These are phyloP conservation scores for Zenarchopterus dispar DNA, from an alignment of 2,797 vertebrate genomes.

Conservation along the genomic window DNA sequence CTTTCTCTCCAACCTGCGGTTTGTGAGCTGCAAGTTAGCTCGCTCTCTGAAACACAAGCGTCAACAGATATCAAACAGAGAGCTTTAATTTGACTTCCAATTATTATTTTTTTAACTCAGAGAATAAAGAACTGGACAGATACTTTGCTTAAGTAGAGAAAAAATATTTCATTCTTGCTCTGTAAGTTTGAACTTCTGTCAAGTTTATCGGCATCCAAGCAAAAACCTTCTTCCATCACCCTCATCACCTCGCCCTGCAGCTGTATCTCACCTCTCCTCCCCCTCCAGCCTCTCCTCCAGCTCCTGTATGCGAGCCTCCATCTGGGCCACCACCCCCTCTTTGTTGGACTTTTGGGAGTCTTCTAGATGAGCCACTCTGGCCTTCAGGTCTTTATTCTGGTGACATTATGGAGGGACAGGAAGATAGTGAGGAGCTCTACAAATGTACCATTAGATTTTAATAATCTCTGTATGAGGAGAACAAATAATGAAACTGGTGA, in stretches of 20 bases:
- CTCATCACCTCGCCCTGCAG: slow-evolving; percentile 8
- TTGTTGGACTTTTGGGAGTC: slow-evolving; percentile 92
- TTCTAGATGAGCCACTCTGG: slow-evolving; percentile 91
- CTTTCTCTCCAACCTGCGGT: slow-evolving; percentile 94
- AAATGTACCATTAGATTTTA: background rate
- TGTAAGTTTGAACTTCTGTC: background rate
- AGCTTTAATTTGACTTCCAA: too few relatives aligned
- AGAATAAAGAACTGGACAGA: too few relatives aligned
- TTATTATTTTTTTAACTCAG: too few relatives aligned
- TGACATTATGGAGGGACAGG: slow-evolving; percentile 20
- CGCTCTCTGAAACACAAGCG: slow-evolving; percentile 85
- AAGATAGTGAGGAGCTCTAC: slow-evolving; percentile 4
- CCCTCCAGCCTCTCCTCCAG: slow-evolving; percentile 92
- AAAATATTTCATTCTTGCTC: too few relatives aligned
- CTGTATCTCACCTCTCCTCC: slow-evolving; percentile 89
- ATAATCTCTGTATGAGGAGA: background rate
- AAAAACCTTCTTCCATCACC: background rate
- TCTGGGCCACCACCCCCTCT: slow-evolving; percentile 90
- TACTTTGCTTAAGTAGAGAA: too few relatives aligned
- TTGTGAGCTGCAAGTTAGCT: slow-evolving; percentile 90
- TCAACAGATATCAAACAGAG: slow-evolving; percentile 11
- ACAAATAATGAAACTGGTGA: background rate
- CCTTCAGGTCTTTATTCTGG: slow-evolving; percentile 95
- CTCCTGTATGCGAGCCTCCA: slow-evolving; percentile 92
- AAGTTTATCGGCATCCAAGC: slow-evolving; percentile 10